These are phyloP conservation scores for Cosmia trapezina DNA, from an alignment of 2,888 invertebrate species.

Conservation along the genomic window DNA sequence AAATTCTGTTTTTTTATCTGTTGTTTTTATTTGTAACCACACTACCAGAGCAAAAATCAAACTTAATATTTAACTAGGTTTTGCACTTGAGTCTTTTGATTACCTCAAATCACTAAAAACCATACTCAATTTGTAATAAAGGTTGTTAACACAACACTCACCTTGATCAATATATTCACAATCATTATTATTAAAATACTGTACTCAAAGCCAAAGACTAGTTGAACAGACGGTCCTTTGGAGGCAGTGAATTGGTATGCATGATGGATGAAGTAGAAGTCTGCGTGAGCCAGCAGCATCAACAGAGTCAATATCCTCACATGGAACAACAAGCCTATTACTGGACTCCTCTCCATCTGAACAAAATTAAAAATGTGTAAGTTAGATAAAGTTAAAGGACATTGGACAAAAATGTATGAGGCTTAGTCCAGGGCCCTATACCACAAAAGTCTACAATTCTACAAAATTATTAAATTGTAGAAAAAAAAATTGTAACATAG, in stretches of 20 bases:
- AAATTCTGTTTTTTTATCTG: not conserved
- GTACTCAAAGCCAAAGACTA: constrained; percentile 99
- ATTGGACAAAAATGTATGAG: not conserved
- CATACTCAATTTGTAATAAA: not conserved
- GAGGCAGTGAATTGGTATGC: constrained; percentile 97
- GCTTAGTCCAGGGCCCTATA: not conserved
- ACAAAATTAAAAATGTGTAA: constrained; percentile 45
- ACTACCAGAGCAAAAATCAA: not conserved
- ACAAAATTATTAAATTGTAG: too few species aligned
- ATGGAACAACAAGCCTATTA: constrained; percentile 98
- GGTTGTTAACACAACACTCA: constrained; percentile 38
- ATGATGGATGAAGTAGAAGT: constrained; percentile 97
- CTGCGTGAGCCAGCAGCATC: constrained; percentile 94
- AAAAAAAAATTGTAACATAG: too few species aligned
- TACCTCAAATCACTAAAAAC: not conserved
- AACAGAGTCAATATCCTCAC: constrained; percentile 96
- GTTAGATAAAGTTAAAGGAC: not conserved
- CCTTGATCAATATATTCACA: constrained; percentile 97
- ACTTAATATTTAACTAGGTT: not conserved
- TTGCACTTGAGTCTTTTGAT: not conserved
- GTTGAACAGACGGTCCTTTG: constrained; percentile 98
- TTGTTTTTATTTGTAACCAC: not conserved
- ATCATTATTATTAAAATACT: constrained; percentile 98
- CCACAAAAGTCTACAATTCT: too few species aligned
- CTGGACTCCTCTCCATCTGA: constrained; percentile 99